Conservation (phyloP, 92 coral and sea anemone species). For the Zoanthus sansibaricus region DNA sequence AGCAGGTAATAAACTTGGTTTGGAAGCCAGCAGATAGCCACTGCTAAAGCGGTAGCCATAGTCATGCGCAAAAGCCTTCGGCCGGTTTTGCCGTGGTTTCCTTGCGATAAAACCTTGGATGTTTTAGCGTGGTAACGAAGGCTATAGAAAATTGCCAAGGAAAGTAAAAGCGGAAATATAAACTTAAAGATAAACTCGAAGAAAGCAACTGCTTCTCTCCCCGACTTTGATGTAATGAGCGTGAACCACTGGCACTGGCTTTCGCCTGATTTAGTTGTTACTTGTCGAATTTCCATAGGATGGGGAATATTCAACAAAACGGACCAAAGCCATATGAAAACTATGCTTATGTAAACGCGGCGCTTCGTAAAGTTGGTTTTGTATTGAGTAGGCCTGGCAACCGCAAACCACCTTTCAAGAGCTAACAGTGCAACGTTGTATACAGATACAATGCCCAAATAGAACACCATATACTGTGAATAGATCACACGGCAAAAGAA, state of each 20-base stretch:
- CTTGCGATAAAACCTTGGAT: constrained; percentile 22
- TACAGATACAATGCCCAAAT: constrained; percentile 87
- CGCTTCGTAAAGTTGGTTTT: constrained; percentile 63
- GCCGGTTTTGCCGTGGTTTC: constrained; percentile 31
- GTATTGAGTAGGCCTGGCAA: constrained; percentile 72
- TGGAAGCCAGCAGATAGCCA: constrained; percentile 90
- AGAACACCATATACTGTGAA: constrained; percentile 80
- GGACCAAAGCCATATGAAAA: constrained; percentile 47
- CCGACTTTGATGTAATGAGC: constrained; percentile 9
- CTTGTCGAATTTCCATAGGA: constrained; percentile 33
- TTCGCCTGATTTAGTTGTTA: neutral
- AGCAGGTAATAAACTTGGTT: constrained; percentile 84
- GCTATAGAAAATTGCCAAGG: constrained; percentile 22
- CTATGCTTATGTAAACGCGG: constrained; percentile 42
- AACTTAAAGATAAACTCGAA: constrained; percentile 43
- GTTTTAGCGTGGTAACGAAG: constrained; percentile 30
- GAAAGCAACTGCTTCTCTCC: constrained; percentile 45
- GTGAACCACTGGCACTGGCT: constrained; percentile 41
- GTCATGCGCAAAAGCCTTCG: constrained; percentile 85
- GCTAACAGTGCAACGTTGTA: constrained; percentile 78
- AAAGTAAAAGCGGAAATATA: constrained; percentile 20
- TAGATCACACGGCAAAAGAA: constrained; percentile 83
- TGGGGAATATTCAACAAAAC: constrained; percentile 41
- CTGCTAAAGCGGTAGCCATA: constrained; percentile 74
- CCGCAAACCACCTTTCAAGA: constrained; percentile 81